These are phyloP conservation scores for Toxostoma redivivum DNA, from an alignment of 2,113 vertebrate species.

Conservation along the genomic window DNA sequence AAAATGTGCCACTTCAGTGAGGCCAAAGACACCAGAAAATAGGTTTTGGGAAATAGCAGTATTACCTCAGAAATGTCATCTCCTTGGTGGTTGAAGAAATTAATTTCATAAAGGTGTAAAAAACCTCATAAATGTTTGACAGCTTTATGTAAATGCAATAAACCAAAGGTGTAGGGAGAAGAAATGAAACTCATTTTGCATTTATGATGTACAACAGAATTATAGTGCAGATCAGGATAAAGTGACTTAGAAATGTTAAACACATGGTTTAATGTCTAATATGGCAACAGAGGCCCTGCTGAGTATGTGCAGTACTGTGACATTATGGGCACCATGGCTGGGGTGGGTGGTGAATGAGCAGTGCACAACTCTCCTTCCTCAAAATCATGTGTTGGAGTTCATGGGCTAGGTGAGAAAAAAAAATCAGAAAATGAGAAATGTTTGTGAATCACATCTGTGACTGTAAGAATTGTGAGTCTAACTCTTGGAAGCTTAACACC, in stretches of 20 bases:
- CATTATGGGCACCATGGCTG: background rate
- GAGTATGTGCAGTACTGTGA: background rate
- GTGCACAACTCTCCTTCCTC: background rate
- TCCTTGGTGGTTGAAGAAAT: conserved; percentile 47
- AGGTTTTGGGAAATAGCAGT: conserved; percentile 38
- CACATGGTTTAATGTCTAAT: conserved; percentile 6
- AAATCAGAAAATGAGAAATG: background rate
- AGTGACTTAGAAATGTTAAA: conserved; percentile 61
- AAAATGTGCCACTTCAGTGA: conserved; percentile 57
- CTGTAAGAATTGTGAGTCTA: background rate
- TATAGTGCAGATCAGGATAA: conserved; percentile 46
- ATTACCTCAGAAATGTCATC: conserved; percentile 49
- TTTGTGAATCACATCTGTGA: background rate
- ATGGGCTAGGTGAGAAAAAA: background rate
- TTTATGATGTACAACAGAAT: conserved; percentile 56
- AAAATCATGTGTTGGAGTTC: background rate
- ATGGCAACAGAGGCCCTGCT: background rate
- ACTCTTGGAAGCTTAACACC: background rate
- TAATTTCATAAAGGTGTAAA: conserved; percentile 66
- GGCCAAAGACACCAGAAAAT: conserved; percentile 59
- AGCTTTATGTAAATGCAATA: conserved; percentile 71
- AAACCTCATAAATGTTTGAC: conserved; percentile 49
- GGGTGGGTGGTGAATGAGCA: fast-evolving
- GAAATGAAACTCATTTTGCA: conserved; percentile 40
- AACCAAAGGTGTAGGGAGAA: conserved; percentile 37